Evolutionary conservation across 2,797 vertebrate species (phyloP).

Genomic region (Amphiprion clarkii): DNA sequence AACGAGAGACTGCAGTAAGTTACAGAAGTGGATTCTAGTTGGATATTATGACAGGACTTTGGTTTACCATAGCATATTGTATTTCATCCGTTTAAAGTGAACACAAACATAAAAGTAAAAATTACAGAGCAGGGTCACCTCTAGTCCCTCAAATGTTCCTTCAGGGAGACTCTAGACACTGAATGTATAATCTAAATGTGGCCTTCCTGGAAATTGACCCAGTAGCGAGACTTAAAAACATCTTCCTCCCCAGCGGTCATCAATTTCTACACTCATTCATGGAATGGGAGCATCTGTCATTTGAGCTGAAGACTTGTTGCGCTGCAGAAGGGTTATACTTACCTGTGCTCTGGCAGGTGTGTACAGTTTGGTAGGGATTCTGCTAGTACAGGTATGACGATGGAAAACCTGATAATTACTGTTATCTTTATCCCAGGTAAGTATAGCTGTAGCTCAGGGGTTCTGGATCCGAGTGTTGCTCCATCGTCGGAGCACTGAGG

Average conservation of each 20-base stretch:
- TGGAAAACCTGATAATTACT: slow-evolving; percentile 82
- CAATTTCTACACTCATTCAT: slow-evolving; percentile 46
- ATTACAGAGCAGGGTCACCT: no score
- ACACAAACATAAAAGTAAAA: background rate
- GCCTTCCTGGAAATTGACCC: slow-evolving; percentile 19
- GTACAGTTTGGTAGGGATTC: slow-evolving; percentile 69
- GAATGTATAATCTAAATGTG: background rate
- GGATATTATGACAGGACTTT: background rate
- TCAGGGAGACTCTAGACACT: background rate
- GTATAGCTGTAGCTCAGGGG: slow-evolving; percentile 73
- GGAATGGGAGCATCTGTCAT: slow-evolving; percentile 72
- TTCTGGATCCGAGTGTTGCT: slow-evolving; percentile 63
- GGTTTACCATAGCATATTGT: background rate
- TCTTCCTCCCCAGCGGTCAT: slow-evolving; percentile 26
- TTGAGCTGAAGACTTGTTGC: slow-evolving; percentile 41
- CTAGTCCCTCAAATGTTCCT: background rate
- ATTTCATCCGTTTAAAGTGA: background rate
- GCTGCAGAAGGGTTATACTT: slow-evolving; percentile 72
- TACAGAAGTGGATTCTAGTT: no score
- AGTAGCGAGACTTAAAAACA: slow-evolving; percentile 3
- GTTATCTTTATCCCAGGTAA: slow-evolving; percentile 79
- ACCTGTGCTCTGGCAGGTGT: slow-evolving; percentile 76
- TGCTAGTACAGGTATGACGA: slow-evolving; percentile 71
- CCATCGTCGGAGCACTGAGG: slow-evolving; percentile 38
- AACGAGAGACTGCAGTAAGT: no score